Base-by-base conservation (phyloP, 2,888 invertebrate genomes). In the Mayetiola destructor region DNA sequence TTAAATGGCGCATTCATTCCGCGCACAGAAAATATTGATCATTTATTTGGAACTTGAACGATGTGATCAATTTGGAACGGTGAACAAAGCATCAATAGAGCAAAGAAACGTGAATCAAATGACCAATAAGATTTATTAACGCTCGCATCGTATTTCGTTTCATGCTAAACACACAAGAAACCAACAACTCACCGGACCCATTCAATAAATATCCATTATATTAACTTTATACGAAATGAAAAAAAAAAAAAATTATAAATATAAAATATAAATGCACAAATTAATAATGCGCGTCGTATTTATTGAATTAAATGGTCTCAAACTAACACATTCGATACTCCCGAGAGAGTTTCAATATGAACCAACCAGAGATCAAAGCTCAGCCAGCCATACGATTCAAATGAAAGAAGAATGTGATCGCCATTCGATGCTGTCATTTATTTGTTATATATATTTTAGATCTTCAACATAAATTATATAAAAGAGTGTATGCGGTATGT, bases 401-500 rank as follows among this genome's bases (percentile, higher is more conserved):
- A 36, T 36, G 29, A n/a, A 23, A n/a, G 12, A 27, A 16, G 48
- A 48, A 48, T 48, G 48, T 27, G n/a, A 48, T 48, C 48, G n/a
- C 23, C 27, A 48, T 48, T 32, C 32, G 32, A n/a, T 48, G 48
- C 16, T 23, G 48, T 48, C 48, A 53, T 53, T 53, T 12, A 32
- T 53, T 53, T 29, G 53, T 53, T 30, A 53, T 53, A n/a, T n/a
- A n/a, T n/a, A 32, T 53, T 53, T 53, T 27, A 29, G 29, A 53
- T 53, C 29, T 53, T 53, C 18, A 29, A 53, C 30, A 53, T 53
- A 53, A 53, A 53, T 53, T 53, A 53, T 53, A 53, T n/a, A n/a
- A n/a, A n/a, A n/a, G n/a, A n/a, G n/a, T n/a, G n/a, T n/a, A n/a
- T n/a, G n/a, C n/a, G n/a, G n/a, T n/a, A n/a, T n/a, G 30, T 53